A percentile compares a stretch with the other conserved stretches of the same genome.
These are phyloP conservation scores for Caenorhabditis tropicalis DNA, from an alignment of 1,140 invertebrate species.

Conservation along the genomic window DNA sequence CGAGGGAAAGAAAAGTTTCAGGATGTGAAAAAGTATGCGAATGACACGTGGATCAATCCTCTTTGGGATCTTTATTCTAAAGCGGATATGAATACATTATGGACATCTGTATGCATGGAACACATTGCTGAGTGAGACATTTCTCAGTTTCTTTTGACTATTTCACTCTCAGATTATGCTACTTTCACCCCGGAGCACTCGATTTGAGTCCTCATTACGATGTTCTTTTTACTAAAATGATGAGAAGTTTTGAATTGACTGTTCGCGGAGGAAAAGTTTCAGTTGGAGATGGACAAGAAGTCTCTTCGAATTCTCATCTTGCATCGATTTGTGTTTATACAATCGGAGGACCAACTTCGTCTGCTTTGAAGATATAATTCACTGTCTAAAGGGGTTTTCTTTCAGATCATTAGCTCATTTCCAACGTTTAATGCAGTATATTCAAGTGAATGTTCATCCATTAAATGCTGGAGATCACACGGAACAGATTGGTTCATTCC, in stretches of 20 bases:
- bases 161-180: background rate
- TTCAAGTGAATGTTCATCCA: background rate
- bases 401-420: background rate
- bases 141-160: background rate
- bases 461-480: slow-evolving; percentile 13
- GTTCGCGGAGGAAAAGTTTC: background rate
- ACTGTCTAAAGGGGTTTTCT: background rate
- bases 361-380: background rate
- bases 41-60: background rate
- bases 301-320: background rate
- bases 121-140: background rate
- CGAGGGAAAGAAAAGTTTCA: background rate
- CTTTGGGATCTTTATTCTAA: slow-evolving; percentile 3
- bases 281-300: slow-evolving; percentile 23
- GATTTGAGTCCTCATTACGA: slow-evolving; percentile 3
- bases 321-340: background rate
- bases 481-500: background rate
- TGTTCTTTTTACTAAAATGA: slow-evolving; percentile 3
- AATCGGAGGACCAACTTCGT: slow-evolving; percentile 10
- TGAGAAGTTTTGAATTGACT: slow-evolving; percentile 5
- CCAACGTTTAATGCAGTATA: background rate
- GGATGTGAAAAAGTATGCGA: background rate
- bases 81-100: slow-evolving; percentile 3
- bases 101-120: background rate
- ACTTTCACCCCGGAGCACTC: background rate